phyloP scores from a whole-genome alignment of 2,113 vertebrate genomes.

The Fulica atra region DNA sequence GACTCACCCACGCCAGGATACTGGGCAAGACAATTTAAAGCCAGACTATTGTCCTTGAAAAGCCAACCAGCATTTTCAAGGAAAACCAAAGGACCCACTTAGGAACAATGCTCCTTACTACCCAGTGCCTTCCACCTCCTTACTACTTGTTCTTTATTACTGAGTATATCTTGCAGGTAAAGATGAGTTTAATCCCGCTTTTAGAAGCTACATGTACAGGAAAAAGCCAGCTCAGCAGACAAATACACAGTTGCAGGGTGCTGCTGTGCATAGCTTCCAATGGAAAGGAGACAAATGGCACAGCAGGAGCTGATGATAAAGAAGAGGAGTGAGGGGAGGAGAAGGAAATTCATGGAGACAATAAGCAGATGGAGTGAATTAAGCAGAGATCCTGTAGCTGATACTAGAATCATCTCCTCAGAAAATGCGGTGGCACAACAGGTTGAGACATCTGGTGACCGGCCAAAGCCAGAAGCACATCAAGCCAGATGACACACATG shows the following conservation, averaged over 20 bases:
- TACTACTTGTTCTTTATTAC: neutral
- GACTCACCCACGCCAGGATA: neutral
- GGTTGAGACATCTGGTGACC: neutral
- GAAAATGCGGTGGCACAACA: neutral
- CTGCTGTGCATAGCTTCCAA: neutral
- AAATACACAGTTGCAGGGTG: neutral
- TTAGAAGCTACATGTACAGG: neutral
- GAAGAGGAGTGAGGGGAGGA: neutral
- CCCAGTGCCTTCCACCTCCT: neutral
- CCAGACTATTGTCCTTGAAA: neutral
- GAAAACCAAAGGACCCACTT: conserved; percentile 26
- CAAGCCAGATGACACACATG: neutral
- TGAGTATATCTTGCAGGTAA: neutral
- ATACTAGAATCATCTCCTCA: neutral
- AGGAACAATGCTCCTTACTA: neutral
- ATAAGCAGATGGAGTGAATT: neutral
- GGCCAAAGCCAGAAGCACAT: neutral
- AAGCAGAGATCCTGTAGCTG: neutral
- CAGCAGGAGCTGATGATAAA: conserved; percentile 5
- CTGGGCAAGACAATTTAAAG: neutral
- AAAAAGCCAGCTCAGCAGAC: neutral
- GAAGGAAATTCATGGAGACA: neutral
- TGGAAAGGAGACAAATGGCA: neutral
- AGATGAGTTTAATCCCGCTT: neutral
- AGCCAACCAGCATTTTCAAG: conserved; percentile 15